Evolutionary conservation across 2,797 vertebrate species (phyloP), one percentile per base, ranked within the genome.

Genomic region (Lophius americanus): DNA sequence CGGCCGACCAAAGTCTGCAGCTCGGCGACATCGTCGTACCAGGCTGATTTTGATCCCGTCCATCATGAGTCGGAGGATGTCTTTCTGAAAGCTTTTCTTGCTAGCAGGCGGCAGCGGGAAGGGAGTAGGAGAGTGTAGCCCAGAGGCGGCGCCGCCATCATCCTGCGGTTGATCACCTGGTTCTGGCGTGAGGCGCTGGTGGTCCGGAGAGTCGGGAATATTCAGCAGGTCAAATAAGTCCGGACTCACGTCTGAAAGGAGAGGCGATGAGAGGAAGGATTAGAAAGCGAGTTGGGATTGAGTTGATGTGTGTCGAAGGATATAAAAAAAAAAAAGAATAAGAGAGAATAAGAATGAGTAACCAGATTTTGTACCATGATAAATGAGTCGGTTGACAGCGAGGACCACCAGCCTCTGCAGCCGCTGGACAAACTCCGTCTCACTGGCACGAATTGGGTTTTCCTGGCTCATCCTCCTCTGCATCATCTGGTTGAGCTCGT

Each of bases 401-500:
- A 99, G 88, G 57, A 99, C 91, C 57, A 95, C 93, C 4, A 99
- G 94, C 66, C 95, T 95, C 92, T 98, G 98, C 66, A 99, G 90
- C 46, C 98, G 91, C 64, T 99, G 98, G 0, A 95, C 90, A 14
- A 98, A 95, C 81, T 99, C 98, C 0, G 94, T 84, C 78, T 99
- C 98, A 0, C 94, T 95, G 32, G 96, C 96, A 65, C 95, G 93
- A 58, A 96, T 88, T 0, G 96, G 95, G 89, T 95, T 97, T 87
- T 99, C 98, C 85, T 97, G 96, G 88, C 96, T 98, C 96, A 99
- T 96, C 78, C 96, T 93, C 44, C 95, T 91, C 71, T 98, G 97
- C 95, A 99, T 96, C 96, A 99, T 96, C 81, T 95, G 90, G 48
- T 94, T 92, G 55, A 99, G 96, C 75, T 99, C 98, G 49, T 99